Conservation (phyloP, 2,888 invertebrate genomes). For the Brenthis ino region DNA sequence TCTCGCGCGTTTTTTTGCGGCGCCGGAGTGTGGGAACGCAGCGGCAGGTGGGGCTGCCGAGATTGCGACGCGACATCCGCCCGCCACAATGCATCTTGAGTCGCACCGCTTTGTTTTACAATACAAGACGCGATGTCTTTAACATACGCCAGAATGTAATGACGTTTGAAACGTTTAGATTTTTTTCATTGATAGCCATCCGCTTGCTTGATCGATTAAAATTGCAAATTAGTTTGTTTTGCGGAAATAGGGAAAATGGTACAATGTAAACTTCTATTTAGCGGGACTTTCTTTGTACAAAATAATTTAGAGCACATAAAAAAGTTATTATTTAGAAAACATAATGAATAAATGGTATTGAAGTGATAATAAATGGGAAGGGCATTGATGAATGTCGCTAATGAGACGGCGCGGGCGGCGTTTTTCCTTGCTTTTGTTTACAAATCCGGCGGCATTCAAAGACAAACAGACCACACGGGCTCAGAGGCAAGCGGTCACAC, state of each 20-base stretch:
- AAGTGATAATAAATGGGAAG: slow-evolving; percentile 40
- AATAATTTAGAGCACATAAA: neutral
- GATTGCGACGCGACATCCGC: slow-evolving; percentile 82
- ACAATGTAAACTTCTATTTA: slow-evolving; percentile 31
- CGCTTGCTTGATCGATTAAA: slow-evolving; percentile 39
- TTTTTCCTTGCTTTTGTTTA: slow-evolving; percentile 60
- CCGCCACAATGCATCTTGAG: slow-evolving; percentile 78
- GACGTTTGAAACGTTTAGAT: slow-evolving; percentile 60
- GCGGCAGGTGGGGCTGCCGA: slow-evolving; percentile 81
- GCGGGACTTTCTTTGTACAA: slow-evolving; percentile 20
- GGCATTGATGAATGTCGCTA: slow-evolving; percentile 47
- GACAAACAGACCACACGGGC: slow-evolving; percentile 48
- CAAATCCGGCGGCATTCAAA: slow-evolving; percentile 54
- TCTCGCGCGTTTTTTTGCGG: slow-evolving; percentile 78
- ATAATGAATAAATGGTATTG: slow-evolving; percentile 15
- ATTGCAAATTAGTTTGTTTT: slow-evolving; percentile 39
- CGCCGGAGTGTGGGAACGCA: slow-evolving; percentile 82
- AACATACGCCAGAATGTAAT: slow-evolving; percentile 67
- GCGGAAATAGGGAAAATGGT: slow-evolving; percentile 39
- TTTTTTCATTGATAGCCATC: slow-evolving; percentile 39
- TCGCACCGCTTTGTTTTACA: slow-evolving; percentile 57
- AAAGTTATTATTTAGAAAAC: neutral
- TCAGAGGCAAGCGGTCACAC: slow-evolving; percentile 44
- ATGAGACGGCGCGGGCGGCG: slow-evolving; percentile 43
- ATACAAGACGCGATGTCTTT: slow-evolving; percentile 66